Evolutionary conservation across 2,888 invertebrate genomes (phyloP).

Genomic region (Drosophila mettleri): DNA sequence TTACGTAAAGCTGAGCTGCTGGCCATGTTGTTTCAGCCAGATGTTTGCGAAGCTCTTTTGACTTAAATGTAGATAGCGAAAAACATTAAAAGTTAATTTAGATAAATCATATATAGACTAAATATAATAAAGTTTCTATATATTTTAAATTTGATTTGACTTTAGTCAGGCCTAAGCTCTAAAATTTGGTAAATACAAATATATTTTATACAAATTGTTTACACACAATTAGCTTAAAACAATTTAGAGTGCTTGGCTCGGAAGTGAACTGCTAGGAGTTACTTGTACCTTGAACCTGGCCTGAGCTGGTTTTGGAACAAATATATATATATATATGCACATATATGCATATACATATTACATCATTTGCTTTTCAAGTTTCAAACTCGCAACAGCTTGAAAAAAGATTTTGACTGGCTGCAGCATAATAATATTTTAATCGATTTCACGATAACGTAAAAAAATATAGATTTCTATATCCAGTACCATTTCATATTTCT

Average conservation of each 20-base stretch:
- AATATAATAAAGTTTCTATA: background rate
- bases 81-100: background rate
- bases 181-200: background rate
- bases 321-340: too few species aligned
- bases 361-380: too few species aligned
- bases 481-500: too few species aligned
- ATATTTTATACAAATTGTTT: background rate
- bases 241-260: background rate
- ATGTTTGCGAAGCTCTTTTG: background rate
- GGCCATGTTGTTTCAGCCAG: background rate
- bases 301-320: background rate
- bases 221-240: background rate
- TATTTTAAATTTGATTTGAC: background rate
- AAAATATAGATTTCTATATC: too few species aligned
- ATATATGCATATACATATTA: too few species aligned
- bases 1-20: background rate
- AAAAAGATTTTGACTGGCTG: too few species aligned
- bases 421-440: too few species aligned
- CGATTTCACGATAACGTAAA: too few species aligned
- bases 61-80: background rate
- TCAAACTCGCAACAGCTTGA: too few species aligned
- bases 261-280: background rate
- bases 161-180: background rate
- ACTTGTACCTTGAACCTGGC: background rate
- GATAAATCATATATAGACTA: background rate